A percentile compares a stretch with the other conserved stretches of the same genome.
phyloP scores from a whole-genome alignment of 2,113 vertebrate genomes.

The Cyprinodon tularosa region DNA sequence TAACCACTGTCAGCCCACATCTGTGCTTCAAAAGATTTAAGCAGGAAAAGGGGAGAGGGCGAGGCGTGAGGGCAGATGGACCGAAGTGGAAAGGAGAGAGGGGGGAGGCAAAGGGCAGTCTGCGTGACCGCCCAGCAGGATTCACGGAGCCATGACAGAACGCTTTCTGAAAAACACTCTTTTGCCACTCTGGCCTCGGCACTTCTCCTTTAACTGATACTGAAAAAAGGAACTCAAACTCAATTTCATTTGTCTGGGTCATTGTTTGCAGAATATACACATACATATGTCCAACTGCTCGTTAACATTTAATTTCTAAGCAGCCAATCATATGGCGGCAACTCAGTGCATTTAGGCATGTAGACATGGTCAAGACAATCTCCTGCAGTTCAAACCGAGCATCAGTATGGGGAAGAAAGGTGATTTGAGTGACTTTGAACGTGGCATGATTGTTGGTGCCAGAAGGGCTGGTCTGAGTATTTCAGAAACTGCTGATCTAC shows the following conservation, averaged over 20 bases:
- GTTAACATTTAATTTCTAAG: too few relatives aligned
- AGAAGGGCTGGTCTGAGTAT: too few relatives aligned
- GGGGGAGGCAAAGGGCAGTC: constrained; percentile 36
- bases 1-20: constrained; percentile 85
- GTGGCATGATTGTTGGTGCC: too few relatives aligned
- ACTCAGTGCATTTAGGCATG: too few relatives aligned
- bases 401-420: too few relatives aligned
- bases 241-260: not conserved
- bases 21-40: constrained; percentile 82
- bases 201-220: constrained; percentile 15
- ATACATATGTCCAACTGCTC: too few relatives aligned
- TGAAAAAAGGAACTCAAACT: constrained; percentile 9
- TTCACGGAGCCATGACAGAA: constrained; percentile 33
- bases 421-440: too few relatives aligned
- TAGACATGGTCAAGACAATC: too few relatives aligned
- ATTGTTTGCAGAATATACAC: not conserved
- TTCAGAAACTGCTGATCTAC: too few relatives aligned
- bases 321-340: too few relatives aligned
- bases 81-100: constrained; percentile 20
- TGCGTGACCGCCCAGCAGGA: constrained; percentile 42
- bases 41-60: constrained; percentile 35
- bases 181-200: constrained; percentile 16
- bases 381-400: too few relatives aligned
- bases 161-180: constrained; percentile 30
- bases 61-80: constrained; percentile 15